phyloP scores from a whole-genome alignment of 2,113 vertebrate species.

The Leptosomus discolor region DNA sequence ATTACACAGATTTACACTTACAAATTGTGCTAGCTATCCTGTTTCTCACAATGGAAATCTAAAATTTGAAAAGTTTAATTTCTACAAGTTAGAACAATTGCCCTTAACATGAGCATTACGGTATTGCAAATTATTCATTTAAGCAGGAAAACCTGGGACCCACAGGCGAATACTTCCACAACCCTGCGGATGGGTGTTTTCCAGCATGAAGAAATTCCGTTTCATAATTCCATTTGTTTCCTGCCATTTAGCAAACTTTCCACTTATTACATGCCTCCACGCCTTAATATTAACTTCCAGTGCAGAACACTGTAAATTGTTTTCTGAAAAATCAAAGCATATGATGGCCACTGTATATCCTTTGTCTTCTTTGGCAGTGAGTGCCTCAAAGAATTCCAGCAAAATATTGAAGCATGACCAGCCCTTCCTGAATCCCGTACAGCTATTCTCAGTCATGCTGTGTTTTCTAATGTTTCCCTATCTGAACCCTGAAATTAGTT shows the following conservation, averaged over 20 bases:
- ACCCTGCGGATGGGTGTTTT: slow-evolving; percentile 8
- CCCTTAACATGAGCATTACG: background rate
- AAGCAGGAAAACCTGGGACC: slow-evolving; percentile 48
- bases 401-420: slow-evolving; percentile 38
- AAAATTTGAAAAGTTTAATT: background rate
- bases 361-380: slow-evolving; percentile 52
- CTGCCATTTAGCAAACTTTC: slow-evolving; percentile 65
- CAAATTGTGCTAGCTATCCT: background rate
- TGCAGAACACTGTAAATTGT: slow-evolving; percentile 23
- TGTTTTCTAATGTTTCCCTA: background rate
- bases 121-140: slow-evolving; percentile 14
- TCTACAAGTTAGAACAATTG: slow-evolving; percentile 15
- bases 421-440: slow-evolving; percentile 41
- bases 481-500: background rate
- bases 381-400: slow-evolving; percentile 57
- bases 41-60: background rate
- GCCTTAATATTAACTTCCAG: slow-evolving; percentile 62
- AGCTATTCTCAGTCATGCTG: slow-evolving; percentile 24
- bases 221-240: slow-evolving; percentile 69
- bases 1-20: background rate
- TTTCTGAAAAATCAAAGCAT: slow-evolving; percentile 62
- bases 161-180: background rate
- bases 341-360: slow-evolving; percentile 21
- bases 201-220: slow-evolving; percentile 21
- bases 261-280: slow-evolving; percentile 52